Evolutionary conservation across 2,113 vertebrate genomes (phyloP).

Genomic region (Colistium nudipinnis): DNA sequence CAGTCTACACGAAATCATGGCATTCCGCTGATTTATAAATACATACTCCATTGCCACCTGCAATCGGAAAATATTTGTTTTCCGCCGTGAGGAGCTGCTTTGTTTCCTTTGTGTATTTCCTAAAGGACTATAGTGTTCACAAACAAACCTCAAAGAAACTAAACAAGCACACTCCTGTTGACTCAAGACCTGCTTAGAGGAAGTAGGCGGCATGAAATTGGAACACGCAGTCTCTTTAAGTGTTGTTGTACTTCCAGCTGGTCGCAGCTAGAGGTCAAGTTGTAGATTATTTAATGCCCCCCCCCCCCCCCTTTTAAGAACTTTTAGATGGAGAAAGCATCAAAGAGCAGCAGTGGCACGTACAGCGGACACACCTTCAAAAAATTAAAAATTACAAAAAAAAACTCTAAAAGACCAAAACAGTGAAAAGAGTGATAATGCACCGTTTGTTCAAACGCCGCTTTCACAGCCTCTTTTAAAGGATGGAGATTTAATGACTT

Average conservation of each 20-base stretch:
- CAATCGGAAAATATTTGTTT: no score
- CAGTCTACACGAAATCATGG: conserved; percentile 9
- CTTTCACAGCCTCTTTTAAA: conserved; percentile 37
- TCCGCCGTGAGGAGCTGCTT: conserved; percentile 3
- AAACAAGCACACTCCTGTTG: not conserved
- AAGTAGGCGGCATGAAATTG: not conserved
- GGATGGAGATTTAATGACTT: conserved; percentile 66
- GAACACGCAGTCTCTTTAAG: not conserved
- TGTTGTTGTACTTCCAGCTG: conserved; percentile 16
- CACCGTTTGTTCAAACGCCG: conserved; percentile 26
- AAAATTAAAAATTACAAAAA: no score
- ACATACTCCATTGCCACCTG: no score
- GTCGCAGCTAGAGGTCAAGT: conserved; percentile 17
- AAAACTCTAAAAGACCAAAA: conserved; percentile 31
- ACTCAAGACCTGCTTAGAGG: not conserved
- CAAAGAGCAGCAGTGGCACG: conserved; percentile 23
- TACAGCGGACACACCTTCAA: conserved; percentile 13
- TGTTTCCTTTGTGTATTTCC: conserved; percentile 4
- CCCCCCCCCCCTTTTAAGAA: conserved; percentile 12
- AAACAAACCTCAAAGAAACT: not conserved
- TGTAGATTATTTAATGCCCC: conserved; percentile 24
- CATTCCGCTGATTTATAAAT: no score
- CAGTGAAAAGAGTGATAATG: conserved; percentile 29
- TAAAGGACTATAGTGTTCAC: not conserved
- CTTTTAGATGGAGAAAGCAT: conserved; percentile 8